These are phyloP conservation scores for Pheosia tremula DNA, from an alignment of 2,888 invertebrate species.

Conservation along the genomic window DNA sequence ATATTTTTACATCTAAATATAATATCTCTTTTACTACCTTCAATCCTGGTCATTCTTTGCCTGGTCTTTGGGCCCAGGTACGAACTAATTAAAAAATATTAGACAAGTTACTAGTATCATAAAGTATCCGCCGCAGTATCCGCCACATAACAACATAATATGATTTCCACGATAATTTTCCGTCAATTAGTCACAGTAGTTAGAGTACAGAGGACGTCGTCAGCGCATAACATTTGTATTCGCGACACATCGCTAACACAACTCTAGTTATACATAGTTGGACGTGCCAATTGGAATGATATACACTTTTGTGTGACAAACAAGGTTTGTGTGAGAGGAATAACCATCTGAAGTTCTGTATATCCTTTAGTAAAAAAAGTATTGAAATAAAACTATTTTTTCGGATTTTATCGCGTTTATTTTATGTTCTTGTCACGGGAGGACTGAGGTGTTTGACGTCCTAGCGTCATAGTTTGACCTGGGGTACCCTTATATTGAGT, in stretches of 20 bases:
- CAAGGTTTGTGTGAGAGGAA: not conserved
- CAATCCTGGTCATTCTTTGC: too few relatives aligned
- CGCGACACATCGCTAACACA: slow-evolving; percentile 23
- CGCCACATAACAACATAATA: slow-evolving; percentile 4
- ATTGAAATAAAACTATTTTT: too few relatives aligned
- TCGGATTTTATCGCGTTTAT: too few relatives aligned
- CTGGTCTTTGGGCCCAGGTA: too few relatives aligned
- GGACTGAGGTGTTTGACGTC: too few relatives aligned
- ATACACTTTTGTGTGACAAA: slow-evolving; percentile 1
- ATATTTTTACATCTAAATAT: too few relatives aligned
- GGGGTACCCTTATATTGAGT: too few relatives aligned
- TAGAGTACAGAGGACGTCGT: slow-evolving; percentile 8
- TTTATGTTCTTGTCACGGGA: too few relatives aligned
- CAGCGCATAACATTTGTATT: slow-evolving; percentile 15
- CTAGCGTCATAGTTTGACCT: too few relatives aligned
- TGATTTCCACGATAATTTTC: slow-evolving; percentile 29
- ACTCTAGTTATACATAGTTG: slow-evolving; percentile 21
- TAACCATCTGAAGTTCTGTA: not conserved
- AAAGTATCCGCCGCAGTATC: not conserved
- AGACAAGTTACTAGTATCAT: too few relatives aligned
- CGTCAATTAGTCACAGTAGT: slow-evolving; percentile 14
- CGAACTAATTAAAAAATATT: too few relatives aligned
- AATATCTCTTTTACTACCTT: too few relatives aligned
- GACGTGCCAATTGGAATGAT: slow-evolving; percentile 13
- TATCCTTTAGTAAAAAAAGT: not conserved